Evolutionary conservation across 1,140 invertebrate genomes (phyloP), one percentile per base, ranked within the genome.

Genomic region (Drosophila nasuta): DNA sequence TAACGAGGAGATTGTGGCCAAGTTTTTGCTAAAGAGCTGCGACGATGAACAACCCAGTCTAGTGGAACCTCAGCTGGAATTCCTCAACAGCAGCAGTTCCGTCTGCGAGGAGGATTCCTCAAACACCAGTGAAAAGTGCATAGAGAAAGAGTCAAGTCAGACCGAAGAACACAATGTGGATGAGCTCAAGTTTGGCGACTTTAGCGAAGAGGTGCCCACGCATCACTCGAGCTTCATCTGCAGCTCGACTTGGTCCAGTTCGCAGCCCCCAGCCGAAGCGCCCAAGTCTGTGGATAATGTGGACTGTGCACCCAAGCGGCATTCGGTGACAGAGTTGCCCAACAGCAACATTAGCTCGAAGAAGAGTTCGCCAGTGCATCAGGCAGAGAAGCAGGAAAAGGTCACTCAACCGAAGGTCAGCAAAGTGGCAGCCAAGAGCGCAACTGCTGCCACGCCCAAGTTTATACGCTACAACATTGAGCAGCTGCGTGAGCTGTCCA

Each of bases 141-240:
- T 59, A 65, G n/a, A 35, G 7, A n/a, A 58, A 11, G 52, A 17
- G 45, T 41, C 33, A 1, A 60, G 10, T 48, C 30, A 57, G 17
- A 46, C 4, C 35, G 30, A 15, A 10, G 30, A 64, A 20, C 51
- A 33, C 28, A 52, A 33, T 5, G 43, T 78, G 5, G 43, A 25
- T 1, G 90, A 91, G 25, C 33, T 91, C 2, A 81, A 88, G 35
- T 91, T 91, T 48, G 90, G 90, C 0, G 90, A 91, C 25, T 91
- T 91, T 8, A 72, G 41, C 10, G 90, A 91, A 5, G 79, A 80
- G 15, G 3, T 41, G 5, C 30, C 79, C 0, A 56, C 64, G 20
- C 49, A 69, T 5, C 49, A 67, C 7, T 54, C 75, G 11, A 64
- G 64, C 70, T 88, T 85, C 15, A 88, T 88, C 56, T 81, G 81